A percentile compares a stretch with the other conserved stretches of the same genome.
Evolutionary conservation across 2,113 vertebrate genomes (phyloP).

Genomic region (Colistium nudipinnis): DNA sequence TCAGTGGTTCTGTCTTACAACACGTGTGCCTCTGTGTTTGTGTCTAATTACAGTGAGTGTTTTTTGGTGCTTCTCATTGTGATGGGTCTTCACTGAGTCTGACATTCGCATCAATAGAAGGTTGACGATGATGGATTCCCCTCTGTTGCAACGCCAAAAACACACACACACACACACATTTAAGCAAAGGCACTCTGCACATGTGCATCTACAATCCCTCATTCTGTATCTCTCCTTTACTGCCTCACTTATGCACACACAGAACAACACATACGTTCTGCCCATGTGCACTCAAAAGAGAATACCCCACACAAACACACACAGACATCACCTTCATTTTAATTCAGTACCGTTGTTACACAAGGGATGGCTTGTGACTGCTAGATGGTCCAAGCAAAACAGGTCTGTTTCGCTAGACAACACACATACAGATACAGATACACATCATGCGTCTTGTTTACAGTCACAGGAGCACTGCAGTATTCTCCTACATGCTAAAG

Average conservation of each 20-base stretch:
- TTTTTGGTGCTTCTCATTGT: conserved; percentile 69
- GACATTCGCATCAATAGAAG: conserved; percentile 82
- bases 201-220: conserved; percentile 17
- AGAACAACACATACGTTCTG: not conserved
- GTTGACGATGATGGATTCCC: conserved; percentile 81
- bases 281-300: not conserved
- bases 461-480: conserved; percentile 30
- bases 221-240: conserved; percentile 5
- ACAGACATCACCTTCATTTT: conserved; percentile 48
- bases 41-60: conserved; percentile 82
- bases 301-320: not conserved
- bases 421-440: conserved; percentile 40
- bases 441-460: conserved; percentile 41
- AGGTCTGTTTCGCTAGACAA: conserved; percentile 26
- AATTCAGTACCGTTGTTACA: conserved; percentile 53
- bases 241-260: not conserved
- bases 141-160: conserved; percentile 43
- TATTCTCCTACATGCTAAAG: conserved; percentile 42
- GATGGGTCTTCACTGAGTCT: conserved; percentile 72
- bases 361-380: conserved; percentile 21
- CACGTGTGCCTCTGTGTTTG: conserved; percentile 36
- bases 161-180: conserved; percentile 29
- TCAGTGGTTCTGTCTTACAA: too few relatives aligned
- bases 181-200: conserved; percentile 30
- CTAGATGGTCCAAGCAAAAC: conserved; percentile 7